Percentiles rank a stretch among this genome's conserved stretches.
phyloP scores from a whole-genome alignment of 2,888 invertebrate species.

The Rotaria macrura region DNA sequence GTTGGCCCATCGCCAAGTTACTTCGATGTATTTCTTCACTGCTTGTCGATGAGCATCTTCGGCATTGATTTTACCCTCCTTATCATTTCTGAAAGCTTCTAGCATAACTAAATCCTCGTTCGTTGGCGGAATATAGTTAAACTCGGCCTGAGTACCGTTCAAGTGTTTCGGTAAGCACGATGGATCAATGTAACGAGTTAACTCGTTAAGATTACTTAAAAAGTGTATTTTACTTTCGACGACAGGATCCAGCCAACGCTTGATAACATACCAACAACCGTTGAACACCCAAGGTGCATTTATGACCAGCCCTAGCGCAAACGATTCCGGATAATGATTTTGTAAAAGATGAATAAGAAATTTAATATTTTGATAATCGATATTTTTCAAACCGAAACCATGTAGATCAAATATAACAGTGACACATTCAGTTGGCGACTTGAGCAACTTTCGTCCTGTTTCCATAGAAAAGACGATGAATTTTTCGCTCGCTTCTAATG shows the following conservation, averaged over 20 bases:
- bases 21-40: too few species aligned
- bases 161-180: too few species aligned
- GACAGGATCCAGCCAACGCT: not conserved
- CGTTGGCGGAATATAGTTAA: too few species aligned
- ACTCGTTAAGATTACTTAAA: not conserved
- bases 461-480: not conserved
- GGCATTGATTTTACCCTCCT: too few species aligned
- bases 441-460: not conserved
- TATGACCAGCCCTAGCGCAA: not conserved
- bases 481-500: not conserved
- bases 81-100: too few species aligned
- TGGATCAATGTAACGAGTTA: not conserved
- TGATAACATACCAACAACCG: not conserved
- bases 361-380: not conserved
- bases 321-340: not conserved
- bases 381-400: not conserved
- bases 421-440: not conserved
- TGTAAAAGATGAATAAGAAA: not conserved
- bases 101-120: too few species aligned
- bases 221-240: not conserved
- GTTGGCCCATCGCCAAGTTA: not conserved
- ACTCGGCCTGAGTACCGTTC: too few species aligned
- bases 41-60: too few species aligned
- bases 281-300: not conserved
- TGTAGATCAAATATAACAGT: not conserved